A percentile compares a stretch with the other conserved stretches of the same genome.
Evolutionary conservation across 2,797 vertebrate genomes (phyloP).

Genomic region (Gymnothorax javanicus): DNA sequence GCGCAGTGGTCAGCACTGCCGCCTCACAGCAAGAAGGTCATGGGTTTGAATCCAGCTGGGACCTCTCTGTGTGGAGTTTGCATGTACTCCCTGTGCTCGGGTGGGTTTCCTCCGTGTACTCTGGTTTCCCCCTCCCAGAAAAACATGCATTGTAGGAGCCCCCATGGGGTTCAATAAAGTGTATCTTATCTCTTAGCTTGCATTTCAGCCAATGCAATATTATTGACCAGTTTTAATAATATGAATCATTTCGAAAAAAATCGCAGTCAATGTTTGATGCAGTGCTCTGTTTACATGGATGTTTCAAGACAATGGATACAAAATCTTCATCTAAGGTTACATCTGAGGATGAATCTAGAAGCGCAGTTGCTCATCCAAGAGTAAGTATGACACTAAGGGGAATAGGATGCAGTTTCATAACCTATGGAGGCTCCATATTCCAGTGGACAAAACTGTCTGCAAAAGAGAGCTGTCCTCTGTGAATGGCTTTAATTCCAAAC

Average conservation of each 20-base stretch:
- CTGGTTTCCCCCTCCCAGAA: no score
- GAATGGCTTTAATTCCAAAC: background rate
- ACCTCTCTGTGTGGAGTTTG: no score
- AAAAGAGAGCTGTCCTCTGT: background rate
- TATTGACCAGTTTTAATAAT: background rate
- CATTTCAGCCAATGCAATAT: background rate
- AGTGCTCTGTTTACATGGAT: background rate
- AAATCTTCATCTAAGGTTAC: background rate
- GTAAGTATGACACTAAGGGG: background rate
- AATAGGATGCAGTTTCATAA: background rate
- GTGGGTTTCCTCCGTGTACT: no score
- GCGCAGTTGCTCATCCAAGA: background rate
- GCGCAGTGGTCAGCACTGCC: no score
- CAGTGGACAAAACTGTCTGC: background rate
- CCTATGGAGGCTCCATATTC: background rate
- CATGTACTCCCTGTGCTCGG: no score
- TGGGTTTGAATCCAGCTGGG: no score
- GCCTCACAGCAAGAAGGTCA: no score
- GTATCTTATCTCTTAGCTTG: no score
- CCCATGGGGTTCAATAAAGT: no score
- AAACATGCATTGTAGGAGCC: no score
- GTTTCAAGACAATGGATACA: background rate
- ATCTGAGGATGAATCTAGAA: background rate
- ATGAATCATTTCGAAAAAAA: background rate
- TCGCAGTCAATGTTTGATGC: background rate